Conservation (phyloP, 2,797 vertebrate species). For the Xenopus petersii region DNA sequence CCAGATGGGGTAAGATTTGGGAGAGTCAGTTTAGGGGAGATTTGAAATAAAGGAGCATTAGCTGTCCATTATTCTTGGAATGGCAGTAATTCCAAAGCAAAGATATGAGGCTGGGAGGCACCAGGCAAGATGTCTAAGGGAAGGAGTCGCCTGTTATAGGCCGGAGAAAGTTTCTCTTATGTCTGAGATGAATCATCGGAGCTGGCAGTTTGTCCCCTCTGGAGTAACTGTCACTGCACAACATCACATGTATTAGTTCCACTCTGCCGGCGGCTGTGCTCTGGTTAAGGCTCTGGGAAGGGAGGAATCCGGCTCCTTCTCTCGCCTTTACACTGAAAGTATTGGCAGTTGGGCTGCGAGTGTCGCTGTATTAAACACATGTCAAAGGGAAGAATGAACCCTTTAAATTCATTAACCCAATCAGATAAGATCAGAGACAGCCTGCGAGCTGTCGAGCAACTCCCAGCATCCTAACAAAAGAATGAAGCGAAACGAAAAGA, state of each 20-base stretch:
- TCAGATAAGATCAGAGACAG: too few relatives aligned
- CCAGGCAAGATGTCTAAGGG: neutral
- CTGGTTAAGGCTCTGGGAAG: too few relatives aligned
- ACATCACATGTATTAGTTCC: neutral
- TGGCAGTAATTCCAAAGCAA: too few relatives aligned
- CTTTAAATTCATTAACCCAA: too few relatives aligned
- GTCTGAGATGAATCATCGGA: constrained; percentile 27
- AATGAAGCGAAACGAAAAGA: too few relatives aligned
- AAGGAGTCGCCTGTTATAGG: neutral
- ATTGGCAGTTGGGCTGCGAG: constrained; percentile 11
- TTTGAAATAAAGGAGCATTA: too few relatives aligned
- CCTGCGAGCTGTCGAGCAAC: too few relatives aligned
- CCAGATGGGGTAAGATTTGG: too few relatives aligned
- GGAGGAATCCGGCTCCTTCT: neutral
- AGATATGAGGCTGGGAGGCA: neutral
- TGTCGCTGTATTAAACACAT: constrained; percentile 15
- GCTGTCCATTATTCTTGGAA: too few relatives aligned
- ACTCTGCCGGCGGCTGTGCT: neutral
- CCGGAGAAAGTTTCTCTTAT: constrained; percentile 3
- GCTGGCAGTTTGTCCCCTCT: constrained; percentile 1
- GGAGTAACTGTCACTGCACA: constrained; percentile 13
- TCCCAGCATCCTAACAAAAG: too few relatives aligned
- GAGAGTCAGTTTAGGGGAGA: too few relatives aligned
- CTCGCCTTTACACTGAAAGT: constrained; percentile 2
- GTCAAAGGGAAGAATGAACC: neutral